A percentile compares a stretch with the other conserved stretches of the same genome.
Conservation (phyloP, 1,140 invertebrate genomes). For the Zaprionus gabonicus region DNA sequence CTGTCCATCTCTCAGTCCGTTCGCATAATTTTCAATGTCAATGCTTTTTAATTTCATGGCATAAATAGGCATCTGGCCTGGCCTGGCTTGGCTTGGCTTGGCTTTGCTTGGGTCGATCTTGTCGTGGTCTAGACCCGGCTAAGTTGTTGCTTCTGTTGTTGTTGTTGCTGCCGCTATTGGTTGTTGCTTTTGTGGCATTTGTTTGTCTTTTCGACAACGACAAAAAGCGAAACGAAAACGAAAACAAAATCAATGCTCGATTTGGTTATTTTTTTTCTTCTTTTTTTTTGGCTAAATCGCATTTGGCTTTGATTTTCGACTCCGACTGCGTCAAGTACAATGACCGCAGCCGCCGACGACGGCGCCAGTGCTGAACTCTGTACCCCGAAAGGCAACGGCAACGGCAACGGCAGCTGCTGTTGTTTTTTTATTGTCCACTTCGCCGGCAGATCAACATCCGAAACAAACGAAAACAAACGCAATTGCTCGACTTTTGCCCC, state of each 20-base stretch:
- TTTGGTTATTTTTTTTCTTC: constrained; percentile 15
- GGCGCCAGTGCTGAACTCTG: not conserved
- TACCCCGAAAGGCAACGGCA: not conserved
- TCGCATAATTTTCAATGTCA: constrained; percentile 81
- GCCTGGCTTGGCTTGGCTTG: not conserved
- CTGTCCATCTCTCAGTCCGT: constrained; percentile 18
- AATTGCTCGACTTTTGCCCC: not conserved
- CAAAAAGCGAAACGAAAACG: constrained; percentile 40
- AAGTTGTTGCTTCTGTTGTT: constrained; percentile 1
- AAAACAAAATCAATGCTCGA: constrained; percentile 53
- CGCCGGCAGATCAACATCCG: constrained; percentile 2
- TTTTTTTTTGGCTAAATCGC: constrained; percentile 12
- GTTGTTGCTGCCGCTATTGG: not conserved
- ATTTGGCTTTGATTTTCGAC: constrained; percentile 34
- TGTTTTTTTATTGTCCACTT: not conserved
- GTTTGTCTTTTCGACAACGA: constrained; percentile 49
- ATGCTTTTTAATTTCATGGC: constrained; percentile 77
- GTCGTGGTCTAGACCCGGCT: not conserved
- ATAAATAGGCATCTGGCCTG: constrained; percentile 54
- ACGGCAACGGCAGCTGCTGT: not conserved
- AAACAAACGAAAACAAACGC: not conserved
- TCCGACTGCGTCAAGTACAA: constrained; percentile 60
- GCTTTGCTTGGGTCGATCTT: constrained; percentile 31
- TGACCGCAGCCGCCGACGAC: constrained; percentile 48
- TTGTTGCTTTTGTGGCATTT: constrained; percentile 20